A percentile compares a stretch with the other conserved stretches of the same genome.
These are phyloP conservation scores for Iguana delicatissima DNA, from an alignment of 2,797 vertebrate species.

Conservation along the genomic window DNA sequence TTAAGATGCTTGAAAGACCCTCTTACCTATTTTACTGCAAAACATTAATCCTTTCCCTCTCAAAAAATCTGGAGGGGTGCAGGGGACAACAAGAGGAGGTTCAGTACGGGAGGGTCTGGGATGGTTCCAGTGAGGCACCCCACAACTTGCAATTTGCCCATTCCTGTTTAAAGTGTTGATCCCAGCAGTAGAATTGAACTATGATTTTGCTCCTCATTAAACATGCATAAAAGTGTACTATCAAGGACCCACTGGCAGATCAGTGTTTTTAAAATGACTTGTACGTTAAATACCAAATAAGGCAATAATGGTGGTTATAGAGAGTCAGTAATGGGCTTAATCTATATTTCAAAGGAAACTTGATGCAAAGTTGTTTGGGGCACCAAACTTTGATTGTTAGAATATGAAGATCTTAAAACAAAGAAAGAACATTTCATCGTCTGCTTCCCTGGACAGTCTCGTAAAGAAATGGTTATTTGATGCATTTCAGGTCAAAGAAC, in stretches of 20 bases:
- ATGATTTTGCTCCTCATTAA: background rate
- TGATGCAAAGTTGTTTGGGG: conserved; percentile 22
- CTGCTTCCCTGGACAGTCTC: background rate
- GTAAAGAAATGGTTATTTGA: conserved; percentile 38
- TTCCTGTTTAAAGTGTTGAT: too few species aligned
- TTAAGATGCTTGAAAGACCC: too few species aligned
- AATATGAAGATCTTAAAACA: conserved; percentile 20
- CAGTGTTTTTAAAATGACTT: background rate
- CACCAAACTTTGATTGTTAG: conserved; percentile 40
- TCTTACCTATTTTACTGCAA: too few species aligned
- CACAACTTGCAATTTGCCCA: too few species aligned
- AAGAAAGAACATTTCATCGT: conserved; percentile 29
- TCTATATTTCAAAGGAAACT: conserved; percentile 26
- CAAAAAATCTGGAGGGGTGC: too few species aligned
- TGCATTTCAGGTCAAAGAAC: conserved; percentile 47
- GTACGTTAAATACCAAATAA: background rate
- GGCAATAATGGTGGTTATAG: background rate
- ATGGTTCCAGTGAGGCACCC: too few species aligned
- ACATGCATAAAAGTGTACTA: background rate
- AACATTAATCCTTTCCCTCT: too few species aligned
- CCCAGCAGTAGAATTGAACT: background rate
- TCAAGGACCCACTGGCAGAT: background rate
- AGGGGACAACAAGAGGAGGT: too few species aligned
- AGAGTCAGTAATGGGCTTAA: background rate
- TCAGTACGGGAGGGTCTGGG: too few species aligned